Percentiles rank a stretch among this genome's conserved stretches.
phyloP scores from a whole-genome alignment of 2,797 vertebrate species.

The Cephalopachus bancanus region DNA sequence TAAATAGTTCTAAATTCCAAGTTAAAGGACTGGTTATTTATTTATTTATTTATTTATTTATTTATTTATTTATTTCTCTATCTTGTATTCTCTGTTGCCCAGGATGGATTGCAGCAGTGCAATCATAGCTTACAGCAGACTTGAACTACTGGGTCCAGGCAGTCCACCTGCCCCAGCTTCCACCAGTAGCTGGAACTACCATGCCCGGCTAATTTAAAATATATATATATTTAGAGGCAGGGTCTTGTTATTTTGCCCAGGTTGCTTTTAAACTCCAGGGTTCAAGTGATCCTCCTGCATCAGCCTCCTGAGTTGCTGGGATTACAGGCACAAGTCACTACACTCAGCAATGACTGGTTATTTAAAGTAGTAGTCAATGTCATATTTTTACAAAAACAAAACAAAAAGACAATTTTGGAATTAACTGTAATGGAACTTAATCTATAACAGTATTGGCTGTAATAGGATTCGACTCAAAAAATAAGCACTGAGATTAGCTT shows the following conservation, averaged over 20 bases:
- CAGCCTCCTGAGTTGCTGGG: not conserved
- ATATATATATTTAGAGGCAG: not conserved
- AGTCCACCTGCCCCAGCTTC: not conserved
- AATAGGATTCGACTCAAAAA: not conserved
- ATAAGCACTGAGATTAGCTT: constrained; percentile 1
- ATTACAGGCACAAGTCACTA: not conserved
- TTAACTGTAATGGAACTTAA: constrained; percentile 7
- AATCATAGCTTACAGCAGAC: not conserved
- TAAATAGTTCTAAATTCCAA: constrained; percentile 34
- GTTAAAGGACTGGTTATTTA: constrained; percentile 22
- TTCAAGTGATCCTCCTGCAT: too few species aligned
- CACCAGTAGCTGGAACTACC: not conserved
- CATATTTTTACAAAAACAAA: constrained; percentile 21
- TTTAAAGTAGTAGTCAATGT: constrained; percentile 34
- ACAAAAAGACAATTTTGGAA: constrained; percentile 25
- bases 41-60: not conserved
- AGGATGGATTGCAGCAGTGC: not conserved
- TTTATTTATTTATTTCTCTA: too few species aligned
- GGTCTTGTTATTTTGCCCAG: not conserved
- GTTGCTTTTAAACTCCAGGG: too few species aligned
- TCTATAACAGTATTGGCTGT: not conserved
- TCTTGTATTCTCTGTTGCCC: not conserved
- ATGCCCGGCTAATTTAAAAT: not conserved
- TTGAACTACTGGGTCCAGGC: not conserved
- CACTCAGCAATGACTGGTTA: not conserved